Evolutionary conservation across 2,797 vertebrate species (phyloP), one percentile per base, ranked within the genome.

Genomic region (Pelodytes ibericus): DNA sequence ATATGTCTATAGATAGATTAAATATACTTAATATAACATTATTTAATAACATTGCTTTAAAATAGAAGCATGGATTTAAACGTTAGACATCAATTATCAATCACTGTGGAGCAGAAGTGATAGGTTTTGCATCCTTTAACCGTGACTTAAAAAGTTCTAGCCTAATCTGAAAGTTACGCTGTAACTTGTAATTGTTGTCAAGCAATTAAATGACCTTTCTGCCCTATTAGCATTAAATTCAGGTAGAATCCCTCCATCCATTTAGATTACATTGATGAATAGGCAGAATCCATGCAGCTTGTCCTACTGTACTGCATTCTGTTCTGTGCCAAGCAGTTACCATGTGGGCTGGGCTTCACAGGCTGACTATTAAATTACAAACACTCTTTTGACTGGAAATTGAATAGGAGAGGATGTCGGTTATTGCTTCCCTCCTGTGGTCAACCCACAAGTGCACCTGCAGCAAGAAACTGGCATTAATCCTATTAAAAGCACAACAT

Each of bases 371-470:
- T 83, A 84, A 85, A 88, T 88, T 82, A 84, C 87, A 85, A 85
- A 80, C 74, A 22, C 79, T 83, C 82, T 71, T 85, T 86, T 84
- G 82, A 90, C 82, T 85, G 78, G 80, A 78, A 87, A 83, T 85
- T 85, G 81, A 88, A 88, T 84, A 83, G 87, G 75, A 82, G 81
- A 86, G 86, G 82, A 83, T 91, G 87, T 87, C 83, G 80, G 85
- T 88, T 88, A 85, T 69, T 68, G 77, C 86, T 84, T 85, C 81
- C 82, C 83, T 85, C 81, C 82, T 77, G 81, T 79, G 84, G 83
- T 86, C 83, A 49, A 84, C 83, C 83, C 86, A 82, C 88, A 86
- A 84, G 84, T 84, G 85, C 90, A 92, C 90, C 89, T 91, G 89
- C 87, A 86, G 68, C 75, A 65, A 73, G 80, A 82, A 81, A 72